Base-by-base conservation (phyloP, 2,888 invertebrate species). In the Caenorhabditis japonica region DNA sequence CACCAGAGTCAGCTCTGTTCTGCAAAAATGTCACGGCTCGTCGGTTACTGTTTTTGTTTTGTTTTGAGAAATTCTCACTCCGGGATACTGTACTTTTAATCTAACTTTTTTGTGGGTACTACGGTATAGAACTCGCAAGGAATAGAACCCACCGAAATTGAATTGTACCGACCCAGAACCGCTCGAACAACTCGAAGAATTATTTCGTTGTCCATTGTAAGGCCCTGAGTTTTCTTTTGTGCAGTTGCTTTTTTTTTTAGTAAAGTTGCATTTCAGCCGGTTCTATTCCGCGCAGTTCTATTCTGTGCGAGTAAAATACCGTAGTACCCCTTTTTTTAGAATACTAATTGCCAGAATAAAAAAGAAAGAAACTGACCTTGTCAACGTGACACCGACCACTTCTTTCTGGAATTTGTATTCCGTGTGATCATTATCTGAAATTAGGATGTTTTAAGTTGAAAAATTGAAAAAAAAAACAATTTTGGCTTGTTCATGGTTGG, bases 1-100 rank as follows among this genome's bases (percentile, higher is more conserved):
- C 25, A 76, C 75, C 15, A 81, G 43, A 4, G 75, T 43, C 17
- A 79, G 55, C 43, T 79, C 75, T 0, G 58, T 34, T 41, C 83
- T 83, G 75, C 46, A 80, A 77, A 10, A 2, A n/a, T 30, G 12
- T 19, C n/a, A 23, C 4, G 4, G 23, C 13, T 52, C 30, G 27
- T 12, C 12, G n/a, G 27, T n/a, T 15, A 33, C 8, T 19, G n/a
- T 34, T 19, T 2, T 8, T 30, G 19, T n/a, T 13, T 7, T 12
- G 43, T 27, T 8, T 23, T 12, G 43, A 8, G 15, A 23, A 10
- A 3, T 43, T 43, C 19, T 4, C 41, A 17, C 23, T 4, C 13
- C 38, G 7, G n/a, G 13, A 4, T 4, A 41, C 3, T 39, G 13
- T 15, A 19, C 13, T 30, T 33, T 49, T 60, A n/a, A n/a, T n/a